Conservation (phyloP, 2,797 vertebrate genomes). For the Cetoscarus ocellatus region DNA sequence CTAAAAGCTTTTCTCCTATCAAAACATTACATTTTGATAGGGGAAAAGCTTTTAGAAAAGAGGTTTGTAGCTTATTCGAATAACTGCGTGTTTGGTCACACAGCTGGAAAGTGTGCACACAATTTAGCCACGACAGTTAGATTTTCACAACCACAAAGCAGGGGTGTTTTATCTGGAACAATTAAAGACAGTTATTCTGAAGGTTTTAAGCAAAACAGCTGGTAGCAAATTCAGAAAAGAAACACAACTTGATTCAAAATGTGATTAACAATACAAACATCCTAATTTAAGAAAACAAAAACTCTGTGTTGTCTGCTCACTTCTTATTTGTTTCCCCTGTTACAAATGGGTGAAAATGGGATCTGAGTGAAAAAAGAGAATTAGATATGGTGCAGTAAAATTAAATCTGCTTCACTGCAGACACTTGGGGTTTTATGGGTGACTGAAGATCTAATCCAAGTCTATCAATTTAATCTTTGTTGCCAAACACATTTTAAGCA, state of each 20-base stretch:
- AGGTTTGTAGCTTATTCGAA: not conserved
- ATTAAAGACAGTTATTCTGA: constrained; percentile 20
- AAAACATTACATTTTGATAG: not conserved
- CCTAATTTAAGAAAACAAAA: too few species aligned
- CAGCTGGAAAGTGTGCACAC: constrained; percentile 26
- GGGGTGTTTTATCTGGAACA: constrained; percentile 21
- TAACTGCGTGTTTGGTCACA: constrained; percentile 4
- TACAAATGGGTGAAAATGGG: constrained; percentile 24
- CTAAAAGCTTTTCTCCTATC: too few species aligned
- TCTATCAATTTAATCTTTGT: constrained; percentile 48
- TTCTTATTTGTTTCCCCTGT: not conserved
- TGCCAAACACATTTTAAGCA: constrained; percentile 42
- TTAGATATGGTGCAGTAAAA: constrained; percentile 50
- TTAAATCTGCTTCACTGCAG: constrained; percentile 50
- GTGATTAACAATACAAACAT: too few species aligned
- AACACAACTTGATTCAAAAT: not conserved
- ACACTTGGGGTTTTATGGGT: constrained; percentile 19
- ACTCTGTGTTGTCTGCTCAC: too few species aligned
- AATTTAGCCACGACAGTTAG: constrained; percentile 24
- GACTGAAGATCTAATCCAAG: constrained; percentile 53
- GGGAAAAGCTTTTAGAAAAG: not conserved
- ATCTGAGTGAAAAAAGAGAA: constrained; percentile 37
- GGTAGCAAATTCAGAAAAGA: constrained; percentile 4
- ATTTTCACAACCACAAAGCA: constrained; percentile 1
- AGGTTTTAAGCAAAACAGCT: constrained; percentile 30